Conservation (phyloP, 2,797 vertebrate species). For the Hyperoplus lanceolatus region DNA sequence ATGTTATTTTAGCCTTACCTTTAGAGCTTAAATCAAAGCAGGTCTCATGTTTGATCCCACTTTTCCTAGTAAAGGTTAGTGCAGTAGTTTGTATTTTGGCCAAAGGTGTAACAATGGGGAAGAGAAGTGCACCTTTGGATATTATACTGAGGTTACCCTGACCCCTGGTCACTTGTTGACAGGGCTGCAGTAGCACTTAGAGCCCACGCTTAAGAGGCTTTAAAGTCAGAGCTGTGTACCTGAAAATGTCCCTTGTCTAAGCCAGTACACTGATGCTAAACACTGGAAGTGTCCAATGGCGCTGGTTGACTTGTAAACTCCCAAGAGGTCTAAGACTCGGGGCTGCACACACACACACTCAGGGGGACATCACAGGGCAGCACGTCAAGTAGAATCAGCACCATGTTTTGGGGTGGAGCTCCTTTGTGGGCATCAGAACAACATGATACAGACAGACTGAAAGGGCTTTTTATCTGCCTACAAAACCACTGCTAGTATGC, state of each 20-base stretch:
- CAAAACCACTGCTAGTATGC: slow-evolving; percentile 30
- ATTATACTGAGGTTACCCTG: slow-evolving; percentile 74
- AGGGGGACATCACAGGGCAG: slow-evolving; percentile 58
- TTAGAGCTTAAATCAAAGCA: slow-evolving; percentile 37
- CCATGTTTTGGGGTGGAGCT: slow-evolving; percentile 70
- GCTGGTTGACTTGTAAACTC: slow-evolving; percentile 79
- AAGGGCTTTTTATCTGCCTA: slow-evolving; percentile 16
- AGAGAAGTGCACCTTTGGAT: slow-evolving; percentile 76
- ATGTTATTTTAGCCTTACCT: slow-evolving; percentile 25
- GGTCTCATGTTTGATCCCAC: slow-evolving; percentile 25
- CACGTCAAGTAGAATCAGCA: slow-evolving; percentile 79
- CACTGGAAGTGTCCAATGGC: slow-evolving; percentile 57
- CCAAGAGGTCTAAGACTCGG: slow-evolving; percentile 59
- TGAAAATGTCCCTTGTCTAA: slow-evolving; percentile 60
- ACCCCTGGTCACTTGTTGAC: slow-evolving; percentile 68
- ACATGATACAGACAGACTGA: slow-evolving; percentile 39
- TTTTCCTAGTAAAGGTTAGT: slow-evolving; percentile 66
- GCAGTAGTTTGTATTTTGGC: slow-evolving; percentile 67
- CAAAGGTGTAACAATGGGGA: slow-evolving; percentile 60
- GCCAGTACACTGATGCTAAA: slow-evolving; percentile 59
- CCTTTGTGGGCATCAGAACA: slow-evolving; percentile 55
- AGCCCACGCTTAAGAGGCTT: slow-evolving; percentile 45
- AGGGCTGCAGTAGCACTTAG: slow-evolving; percentile 79
- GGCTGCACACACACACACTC: slow-evolving; percentile 44
- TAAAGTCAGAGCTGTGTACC: slow-evolving; percentile 65